Conservation (phyloP, 2,113 vertebrate genomes). For the Microcebus lehilahytsara region DNA sequence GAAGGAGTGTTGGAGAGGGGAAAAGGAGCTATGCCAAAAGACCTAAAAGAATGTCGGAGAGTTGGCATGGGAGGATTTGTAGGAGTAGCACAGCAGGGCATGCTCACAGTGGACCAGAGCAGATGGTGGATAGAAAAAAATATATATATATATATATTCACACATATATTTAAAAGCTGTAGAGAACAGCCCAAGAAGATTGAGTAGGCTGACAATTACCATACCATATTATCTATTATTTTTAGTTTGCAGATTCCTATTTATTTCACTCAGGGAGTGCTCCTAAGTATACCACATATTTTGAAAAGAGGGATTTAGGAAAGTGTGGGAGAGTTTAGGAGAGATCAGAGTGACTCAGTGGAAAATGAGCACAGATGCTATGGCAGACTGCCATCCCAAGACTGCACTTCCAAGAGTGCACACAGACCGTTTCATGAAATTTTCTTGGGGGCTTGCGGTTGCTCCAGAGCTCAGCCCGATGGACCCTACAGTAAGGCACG, state of each 20-base stretch:
- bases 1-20: background rate
- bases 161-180: slow-evolving; percentile 33
- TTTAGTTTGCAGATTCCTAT: slow-evolving; percentile 71
- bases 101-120: slow-evolving; percentile 30
- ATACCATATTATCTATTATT: slow-evolving; percentile 74
- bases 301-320: slow-evolving; percentile 39
- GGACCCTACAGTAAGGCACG: background rate
- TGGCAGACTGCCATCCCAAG: slow-evolving; percentile 42
- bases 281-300: slow-evolving; percentile 48
- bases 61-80: background rate
- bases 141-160: background rate
- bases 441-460: background rate
- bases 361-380: slow-evolving; percentile 64
- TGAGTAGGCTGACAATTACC: slow-evolving; percentile 64
- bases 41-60: background rate
- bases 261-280: slow-evolving; percentile 50
- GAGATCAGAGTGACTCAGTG: slow-evolving; percentile 70
- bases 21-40: background rate
- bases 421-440: background rate
- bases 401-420: background rate
- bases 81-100: background rate
- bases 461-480: background rate
- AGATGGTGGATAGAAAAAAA: slow-evolving; percentile 53
- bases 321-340: slow-evolving; percentile 58
- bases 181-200: slow-evolving; percentile 27